phyloP scores from a whole-genome alignment of 2,113 vertebrate species.

The Psophia crepitans region DNA sequence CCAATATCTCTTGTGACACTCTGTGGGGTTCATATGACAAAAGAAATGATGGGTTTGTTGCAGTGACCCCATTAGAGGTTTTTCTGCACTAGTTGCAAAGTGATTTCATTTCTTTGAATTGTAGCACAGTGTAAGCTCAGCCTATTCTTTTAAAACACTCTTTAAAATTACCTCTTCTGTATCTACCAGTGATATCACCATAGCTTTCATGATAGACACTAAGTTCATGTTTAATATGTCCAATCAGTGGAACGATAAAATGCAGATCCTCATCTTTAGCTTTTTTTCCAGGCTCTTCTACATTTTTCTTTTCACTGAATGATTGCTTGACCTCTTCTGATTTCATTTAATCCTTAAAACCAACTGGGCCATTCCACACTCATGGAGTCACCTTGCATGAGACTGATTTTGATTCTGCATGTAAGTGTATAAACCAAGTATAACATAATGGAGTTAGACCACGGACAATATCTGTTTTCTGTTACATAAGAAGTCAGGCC shows the following conservation, averaged over 20 bases:
- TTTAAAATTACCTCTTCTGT: neutral
- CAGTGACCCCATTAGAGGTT: neutral
- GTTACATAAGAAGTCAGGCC: neutral
- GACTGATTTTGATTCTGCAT: neutral
- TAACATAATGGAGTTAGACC: neutral
- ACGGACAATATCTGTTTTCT: neutral
- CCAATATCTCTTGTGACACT: neutral
- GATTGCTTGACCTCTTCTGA: neutral
- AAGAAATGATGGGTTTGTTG: neutral
- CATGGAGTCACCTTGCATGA: neutral
- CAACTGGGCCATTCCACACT: neutral
- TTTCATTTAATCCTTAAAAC: neutral
- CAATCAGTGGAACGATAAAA: neutral
- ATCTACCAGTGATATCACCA: neutral
- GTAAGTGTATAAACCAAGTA: neutral
- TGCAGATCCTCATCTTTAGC: neutral
- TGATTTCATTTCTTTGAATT: neutral
- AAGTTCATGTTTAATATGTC: neutral
- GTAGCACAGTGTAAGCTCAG: neutral
- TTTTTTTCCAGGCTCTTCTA: neutral
- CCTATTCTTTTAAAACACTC: neutral
- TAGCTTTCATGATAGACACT: neutral
- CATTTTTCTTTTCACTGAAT: neutral
- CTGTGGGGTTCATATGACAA: neutral
- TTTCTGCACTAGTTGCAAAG: neutral